These are phyloP conservation scores for Manacus vitellinus DNA, from an alignment of 2,113 vertebrate species.

Conservation along the genomic window DNA sequence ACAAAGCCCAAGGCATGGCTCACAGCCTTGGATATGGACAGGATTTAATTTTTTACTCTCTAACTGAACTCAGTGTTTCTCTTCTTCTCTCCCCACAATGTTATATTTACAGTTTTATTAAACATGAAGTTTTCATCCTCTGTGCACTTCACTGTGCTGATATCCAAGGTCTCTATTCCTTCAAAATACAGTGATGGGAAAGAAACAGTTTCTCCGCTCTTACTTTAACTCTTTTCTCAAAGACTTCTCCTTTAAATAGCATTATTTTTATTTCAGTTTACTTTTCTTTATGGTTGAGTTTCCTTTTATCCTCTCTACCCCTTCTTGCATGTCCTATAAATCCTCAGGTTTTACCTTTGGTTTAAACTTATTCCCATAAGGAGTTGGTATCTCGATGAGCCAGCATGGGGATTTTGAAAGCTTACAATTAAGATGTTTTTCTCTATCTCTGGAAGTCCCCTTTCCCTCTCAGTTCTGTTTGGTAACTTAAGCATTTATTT, in stretches of 20 bases:
- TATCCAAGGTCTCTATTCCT: background rate
- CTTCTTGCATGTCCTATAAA: background rate
- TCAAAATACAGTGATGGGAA: background rate
- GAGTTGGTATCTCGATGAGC: background rate
- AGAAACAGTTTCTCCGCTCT: background rate
- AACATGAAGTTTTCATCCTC: background rate
- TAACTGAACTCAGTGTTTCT: background rate
- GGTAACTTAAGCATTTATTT: background rate
- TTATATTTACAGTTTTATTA: background rate
- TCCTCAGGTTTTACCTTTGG: background rate
- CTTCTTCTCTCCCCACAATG: background rate
- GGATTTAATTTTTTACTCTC: background rate
- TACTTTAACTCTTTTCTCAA: background rate
- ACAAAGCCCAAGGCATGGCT: background rate
- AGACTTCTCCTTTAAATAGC: background rate
- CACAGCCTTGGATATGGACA: background rate
- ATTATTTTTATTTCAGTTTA: conserved; percentile 4
- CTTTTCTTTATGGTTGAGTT: background rate
- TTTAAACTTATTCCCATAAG: background rate
- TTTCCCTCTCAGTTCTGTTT: background rate
- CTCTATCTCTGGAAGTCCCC: background rate
- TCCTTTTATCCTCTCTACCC: background rate
- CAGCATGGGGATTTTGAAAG: background rate
- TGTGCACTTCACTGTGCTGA: background rate
- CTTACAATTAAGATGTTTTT: background rate